A percentile compares a stretch with the other conserved stretches of the same genome.
Evolutionary conservation across 2,888 invertebrate genomes (phyloP).

Genomic region (Heliconius erato): DNA sequence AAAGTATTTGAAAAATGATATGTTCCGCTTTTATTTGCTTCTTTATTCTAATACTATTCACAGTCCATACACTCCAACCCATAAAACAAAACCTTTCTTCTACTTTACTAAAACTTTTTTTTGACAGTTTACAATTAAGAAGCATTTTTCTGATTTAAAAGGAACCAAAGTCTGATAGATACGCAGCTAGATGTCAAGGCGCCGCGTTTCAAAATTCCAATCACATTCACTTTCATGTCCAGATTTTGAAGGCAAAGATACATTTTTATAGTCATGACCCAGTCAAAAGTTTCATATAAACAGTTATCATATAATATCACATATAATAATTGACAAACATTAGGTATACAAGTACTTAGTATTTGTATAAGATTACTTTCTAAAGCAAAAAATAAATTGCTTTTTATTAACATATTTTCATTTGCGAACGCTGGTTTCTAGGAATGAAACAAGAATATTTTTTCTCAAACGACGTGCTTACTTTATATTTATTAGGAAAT

Average conservation of each 20-base stretch:
- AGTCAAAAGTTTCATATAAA: background rate
- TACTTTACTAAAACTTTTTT: background rate
- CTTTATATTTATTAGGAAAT: background rate
- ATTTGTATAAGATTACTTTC: conserved; percentile 1
- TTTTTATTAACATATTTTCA: background rate
- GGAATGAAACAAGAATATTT: background rate
- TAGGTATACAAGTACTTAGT: background rate
- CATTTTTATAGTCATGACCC: background rate
- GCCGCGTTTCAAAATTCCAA: background rate
- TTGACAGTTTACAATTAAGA: background rate
- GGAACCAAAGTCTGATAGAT: background rate
- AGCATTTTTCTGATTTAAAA: background rate
- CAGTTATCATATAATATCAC: no score
- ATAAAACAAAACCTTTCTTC: background rate
- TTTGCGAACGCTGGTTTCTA: background rate
- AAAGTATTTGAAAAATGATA: no score
- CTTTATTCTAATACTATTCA: no score
- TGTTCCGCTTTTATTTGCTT: no score
- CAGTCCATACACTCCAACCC: no score
- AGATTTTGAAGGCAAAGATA: background rate
- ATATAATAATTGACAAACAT: no score
- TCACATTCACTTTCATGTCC: conserved; percentile 8
- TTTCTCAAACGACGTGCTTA: background rate
- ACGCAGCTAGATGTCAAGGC: background rate
- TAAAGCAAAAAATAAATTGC: background rate